Conservation (phyloP, 2,888 invertebrate genomes). For the Pterostichus niger region DNA sequence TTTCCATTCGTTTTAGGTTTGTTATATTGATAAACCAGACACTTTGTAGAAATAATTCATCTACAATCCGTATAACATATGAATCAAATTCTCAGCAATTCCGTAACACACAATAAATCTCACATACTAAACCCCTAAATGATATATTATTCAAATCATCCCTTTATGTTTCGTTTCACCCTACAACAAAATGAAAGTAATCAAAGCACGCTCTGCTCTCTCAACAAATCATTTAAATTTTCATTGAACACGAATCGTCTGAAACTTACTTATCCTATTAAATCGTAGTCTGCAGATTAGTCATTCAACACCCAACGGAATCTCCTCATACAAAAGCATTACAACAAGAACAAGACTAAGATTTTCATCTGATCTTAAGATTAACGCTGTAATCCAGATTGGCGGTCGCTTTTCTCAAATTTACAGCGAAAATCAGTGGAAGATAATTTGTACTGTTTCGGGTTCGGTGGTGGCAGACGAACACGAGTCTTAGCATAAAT, state of each 20-base stretch:
- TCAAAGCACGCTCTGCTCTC: slow-evolving; percentile 2
- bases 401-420: slow-evolving; percentile 54
- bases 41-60: background rate
- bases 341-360: slow-evolving; percentile 37
- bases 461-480: background rate
- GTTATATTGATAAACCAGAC: too few relatives aligned
- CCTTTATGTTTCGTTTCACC: background rate
- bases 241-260: slow-evolving; percentile 27
- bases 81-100: background rate
- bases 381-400: slow-evolving; percentile 56
- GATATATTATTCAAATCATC: slow-evolving; percentile 4
- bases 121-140: background rate
- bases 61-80: background rate
- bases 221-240: slow-evolving; percentile 36
- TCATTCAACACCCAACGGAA: slow-evolving; percentile 49
- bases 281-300: slow-evolving; percentile 37
- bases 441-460: slow-evolving; percentile 21
- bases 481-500: slow-evolving; percentile 17
- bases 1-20: too few relatives aligned
- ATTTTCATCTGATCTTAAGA: slow-evolving; percentile 55
- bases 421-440: background rate
- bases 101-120: background rate
- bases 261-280: slow-evolving; percentile 49
- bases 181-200: slow-evolving; percentile 18
- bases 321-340: slow-evolving; percentile 51